Percentiles rank a stretch among this genome's conserved stretches.
Conservation (phyloP, 1,140 invertebrate genomes). For the Leucophenga varia region DNA sequence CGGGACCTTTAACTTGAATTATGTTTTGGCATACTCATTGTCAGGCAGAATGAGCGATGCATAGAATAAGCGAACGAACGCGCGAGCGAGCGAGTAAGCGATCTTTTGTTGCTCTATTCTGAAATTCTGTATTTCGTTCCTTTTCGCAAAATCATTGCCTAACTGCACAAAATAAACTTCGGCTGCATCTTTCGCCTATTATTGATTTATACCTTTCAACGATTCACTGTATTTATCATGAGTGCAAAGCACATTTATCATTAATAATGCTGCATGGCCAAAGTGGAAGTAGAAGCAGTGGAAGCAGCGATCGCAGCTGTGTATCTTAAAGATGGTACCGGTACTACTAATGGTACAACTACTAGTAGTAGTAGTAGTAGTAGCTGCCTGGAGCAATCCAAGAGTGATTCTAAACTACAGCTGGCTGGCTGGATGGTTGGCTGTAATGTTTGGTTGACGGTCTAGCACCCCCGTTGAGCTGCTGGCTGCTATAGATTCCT, state of each 20-base stretch:
- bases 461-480: constrained; percentile 41
- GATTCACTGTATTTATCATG: constrained; percentile 56
- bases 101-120: not conserved
- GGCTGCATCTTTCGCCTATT: constrained; percentile 24
- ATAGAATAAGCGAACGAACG: not conserved
- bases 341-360: too few relatives aligned
- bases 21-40: constrained; percentile 50
- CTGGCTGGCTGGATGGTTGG: too few relatives aligned
- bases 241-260: constrained; percentile 55
- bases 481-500: constrained; percentile 1
- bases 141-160: constrained; percentile 34
- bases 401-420: too few relatives aligned
- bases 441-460: constrained; percentile 19
- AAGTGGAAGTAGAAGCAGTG: too few relatives aligned
- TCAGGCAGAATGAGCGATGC: constrained; percentile 14
- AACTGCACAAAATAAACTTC: constrained; percentile 53
- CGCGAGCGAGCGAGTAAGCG: constrained; percentile 14
- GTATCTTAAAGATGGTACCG: too few relatives aligned
- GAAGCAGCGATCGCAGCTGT: too few relatives aligned
- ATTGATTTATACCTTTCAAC: constrained; percentile 56
- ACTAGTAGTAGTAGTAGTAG: too few relatives aligned
- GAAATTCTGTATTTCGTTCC: not conserved
- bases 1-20: constrained; percentile 43
- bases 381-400: too few relatives aligned
- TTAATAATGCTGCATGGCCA: constrained; percentile 37